Conservation (phyloP, 2,113 vertebrate genomes). For the Alosa alosa region DNA sequence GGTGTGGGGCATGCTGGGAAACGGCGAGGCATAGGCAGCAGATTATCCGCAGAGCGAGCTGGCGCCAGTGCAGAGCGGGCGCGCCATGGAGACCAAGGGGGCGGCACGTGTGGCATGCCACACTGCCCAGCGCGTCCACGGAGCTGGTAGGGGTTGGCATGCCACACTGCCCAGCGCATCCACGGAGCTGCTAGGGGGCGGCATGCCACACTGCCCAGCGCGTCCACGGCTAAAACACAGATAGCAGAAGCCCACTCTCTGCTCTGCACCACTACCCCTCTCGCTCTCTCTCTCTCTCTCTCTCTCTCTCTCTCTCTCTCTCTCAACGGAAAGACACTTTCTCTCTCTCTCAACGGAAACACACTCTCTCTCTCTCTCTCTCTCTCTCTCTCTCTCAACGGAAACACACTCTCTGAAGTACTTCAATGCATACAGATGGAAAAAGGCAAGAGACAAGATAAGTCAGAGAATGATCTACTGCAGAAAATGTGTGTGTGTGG, state of each 20-base stretch:
- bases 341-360: no score
- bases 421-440: neutral
- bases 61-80: neutral
- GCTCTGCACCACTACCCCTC: no score
- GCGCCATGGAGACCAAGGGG: neutral
- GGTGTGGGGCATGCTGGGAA: conserved; percentile 53
- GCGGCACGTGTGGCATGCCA: neutral
- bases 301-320: no score
- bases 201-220: neutral
- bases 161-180: neutral
- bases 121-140: neutral
- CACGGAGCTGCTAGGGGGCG: neutral
- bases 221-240: neutral
- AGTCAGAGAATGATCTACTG: neutral
- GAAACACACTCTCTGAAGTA: neutral
- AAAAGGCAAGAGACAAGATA: neutral
- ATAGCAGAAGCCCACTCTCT: neutral
- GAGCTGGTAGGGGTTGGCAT: neutral
- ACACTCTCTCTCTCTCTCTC: no score
- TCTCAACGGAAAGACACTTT: no score
- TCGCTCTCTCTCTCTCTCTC: no score
- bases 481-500: neutral
- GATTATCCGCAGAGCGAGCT: conserved; percentile 52
- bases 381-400: no score
- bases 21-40: conserved; percentile 39